A percentile compares a stretch with the other conserved stretches of the same genome.
These are phyloP conservation scores for Cheilosia impressa DNA, from an alignment of 2,888 invertebrate genomes.

Conservation along the genomic window DNA sequence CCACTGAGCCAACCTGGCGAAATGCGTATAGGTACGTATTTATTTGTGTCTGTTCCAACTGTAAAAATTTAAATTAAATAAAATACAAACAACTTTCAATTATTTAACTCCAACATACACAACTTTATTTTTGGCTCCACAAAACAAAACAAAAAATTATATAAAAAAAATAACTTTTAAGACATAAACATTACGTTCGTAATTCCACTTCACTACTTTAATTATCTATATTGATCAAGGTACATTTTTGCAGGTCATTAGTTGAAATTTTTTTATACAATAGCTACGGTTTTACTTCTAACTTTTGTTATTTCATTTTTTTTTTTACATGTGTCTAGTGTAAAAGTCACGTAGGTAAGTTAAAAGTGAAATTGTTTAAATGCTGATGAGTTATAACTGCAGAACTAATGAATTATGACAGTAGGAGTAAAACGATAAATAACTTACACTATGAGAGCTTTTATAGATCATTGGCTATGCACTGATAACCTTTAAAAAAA, in stretches of 20 bases:
- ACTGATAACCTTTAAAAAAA: constrained; percentile 51
- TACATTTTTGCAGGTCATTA: constrained; percentile 72
- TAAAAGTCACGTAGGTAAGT: constrained; percentile 11
- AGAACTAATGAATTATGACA: constrained; percentile 14
- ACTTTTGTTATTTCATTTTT: constrained; percentile 11
- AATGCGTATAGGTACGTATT: too few relatives aligned
- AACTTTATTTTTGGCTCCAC: constrained; percentile 45
- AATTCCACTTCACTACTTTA: constrained; percentile 51
- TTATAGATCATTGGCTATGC: constrained; percentile 28
- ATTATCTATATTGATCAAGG: constrained; percentile 65
- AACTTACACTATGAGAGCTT: constrained; percentile 57
- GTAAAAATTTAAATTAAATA: background rate
- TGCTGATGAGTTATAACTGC: constrained; percentile 9
- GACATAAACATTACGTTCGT: constrained; percentile 41
- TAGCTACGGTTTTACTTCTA: constrained; percentile 20
- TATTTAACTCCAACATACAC: constrained; percentile 41
- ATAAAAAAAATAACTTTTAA: constrained; percentile 28
- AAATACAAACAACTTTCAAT: background rate
- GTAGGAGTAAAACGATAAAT: constrained; percentile 8
- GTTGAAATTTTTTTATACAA: constrained; percentile 54
- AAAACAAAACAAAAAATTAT: constrained; percentile 15
- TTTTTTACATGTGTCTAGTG: constrained; percentile 31
- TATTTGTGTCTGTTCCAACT: background rate
- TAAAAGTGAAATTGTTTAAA: constrained; percentile 27
- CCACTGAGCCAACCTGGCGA: background rate